Base-by-base conservation (phyloP, 2,888 invertebrate species). In the Drosophila affinis region DNA sequence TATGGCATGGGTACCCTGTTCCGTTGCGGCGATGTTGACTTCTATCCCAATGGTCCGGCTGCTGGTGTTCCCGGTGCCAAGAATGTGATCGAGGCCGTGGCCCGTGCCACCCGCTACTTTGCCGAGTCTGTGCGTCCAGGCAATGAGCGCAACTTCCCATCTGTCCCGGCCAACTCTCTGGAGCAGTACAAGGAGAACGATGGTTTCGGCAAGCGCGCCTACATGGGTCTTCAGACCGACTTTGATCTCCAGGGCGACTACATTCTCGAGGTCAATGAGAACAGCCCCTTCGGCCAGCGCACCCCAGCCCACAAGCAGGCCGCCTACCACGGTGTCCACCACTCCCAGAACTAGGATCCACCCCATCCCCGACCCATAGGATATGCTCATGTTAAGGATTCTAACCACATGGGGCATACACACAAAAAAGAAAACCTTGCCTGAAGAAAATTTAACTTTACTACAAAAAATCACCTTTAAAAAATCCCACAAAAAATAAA, bases 81-180 rank as follows among this genome's bases (percentile, higher is more conserved):
- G 4, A 90, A 91, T 53, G 84, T 91, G 57, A 61, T 91, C 3
- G 90, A 91, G 60, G 89, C 92, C 14, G 72, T 90, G 24, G 80
- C 90, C 75, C 89, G 88, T 18, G 89, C 92, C 52, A 80, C 90
- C 24, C 84, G 89, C 60, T 92, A 90, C 78, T 92, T 81, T 27
- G 91, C 92, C 56, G 92, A 92, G 70, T 83, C 92, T 1, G 91
- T 92, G 5, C 77, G 83, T n/a, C 91, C 91, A 4, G 91, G 91
- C 14, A 87, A 88, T 39, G 92, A 91, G 72, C 89, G 86, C 62
- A 91, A 87, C 75, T 92, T 92, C 87, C 89, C 92, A 52, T 91
- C 90, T 21, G 88, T 89, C 0, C 78, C 79, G 17, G 91, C 92
- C 73, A 89, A 81, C 55, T 91, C 91, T 0, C 65, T 90, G 51